Percentiles rank a stretch among this genome's conserved stretches.
These are phyloP conservation scores for Lordiphosa fenestrarum DNA, from an alignment of 2,888 invertebrate genomes.

Conservation along the genomic window DNA sequence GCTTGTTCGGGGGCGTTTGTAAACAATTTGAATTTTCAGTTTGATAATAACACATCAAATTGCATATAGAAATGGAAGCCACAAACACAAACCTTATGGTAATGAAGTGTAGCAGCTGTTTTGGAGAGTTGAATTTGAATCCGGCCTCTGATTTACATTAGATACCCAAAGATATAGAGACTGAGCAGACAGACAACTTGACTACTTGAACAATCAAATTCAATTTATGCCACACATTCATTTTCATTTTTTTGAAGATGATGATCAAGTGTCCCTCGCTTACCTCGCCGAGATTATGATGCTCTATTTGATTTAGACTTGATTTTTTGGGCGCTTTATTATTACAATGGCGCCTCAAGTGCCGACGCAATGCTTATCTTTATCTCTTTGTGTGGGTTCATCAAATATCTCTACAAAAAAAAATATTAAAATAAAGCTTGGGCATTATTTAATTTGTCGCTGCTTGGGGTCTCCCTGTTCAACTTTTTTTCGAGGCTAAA, in stretches of 20 bases:
- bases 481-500: conserved; percentile 59
- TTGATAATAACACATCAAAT: conserved; percentile 73
- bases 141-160: conserved; percentile 49
- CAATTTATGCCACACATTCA: conserved; percentile 70
- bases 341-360: conserved; percentile 75
- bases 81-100: conserved; percentile 64
- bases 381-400: conserved; percentile 55
- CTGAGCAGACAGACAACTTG: conserved; percentile 21
- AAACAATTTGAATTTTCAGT: conserved; percentile 73
- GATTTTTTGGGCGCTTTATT: conserved; percentile 65
- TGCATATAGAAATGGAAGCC: conserved; percentile 41
- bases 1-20: conserved; percentile 54
- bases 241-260: conserved; percentile 54
- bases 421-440: conserved; percentile 43
- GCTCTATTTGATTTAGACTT: conserved; percentile 74
- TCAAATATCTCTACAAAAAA: conserved; percentile 24
- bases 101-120: conserved; percentile 74
- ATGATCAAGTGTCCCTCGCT: conserved; percentile 50
- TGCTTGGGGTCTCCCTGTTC: conserved; percentile 30
- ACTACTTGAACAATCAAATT: conserved; percentile 75
- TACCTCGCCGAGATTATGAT: conserved; percentile 51
- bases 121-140: conserved; percentile 64
- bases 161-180: conserved; percentile 31
- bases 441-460: conserved; percentile 55
- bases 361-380: conserved; percentile 39